A percentile compares a stretch with the other conserved stretches of the same genome.
Evolutionary conservation across 1,140 invertebrate species (phyloP).

Genomic region (Trichonephila inaurata): DNA sequence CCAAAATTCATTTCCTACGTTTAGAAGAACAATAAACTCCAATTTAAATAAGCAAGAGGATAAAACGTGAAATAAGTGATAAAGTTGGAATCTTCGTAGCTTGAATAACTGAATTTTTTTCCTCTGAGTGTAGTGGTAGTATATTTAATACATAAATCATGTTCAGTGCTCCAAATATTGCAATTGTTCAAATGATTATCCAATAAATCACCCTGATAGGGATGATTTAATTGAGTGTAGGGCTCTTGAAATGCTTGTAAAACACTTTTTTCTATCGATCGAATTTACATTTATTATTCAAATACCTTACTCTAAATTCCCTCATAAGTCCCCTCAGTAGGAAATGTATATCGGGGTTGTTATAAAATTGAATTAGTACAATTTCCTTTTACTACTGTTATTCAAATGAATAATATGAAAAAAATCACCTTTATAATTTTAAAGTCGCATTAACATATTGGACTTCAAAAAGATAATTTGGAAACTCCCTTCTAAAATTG

Average conservation of each 20-base stretch:
- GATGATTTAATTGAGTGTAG: neutral
- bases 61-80: neutral
- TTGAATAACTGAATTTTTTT: neutral
- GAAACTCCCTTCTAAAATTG: too few relatives aligned
- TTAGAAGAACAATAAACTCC: too few relatives aligned
- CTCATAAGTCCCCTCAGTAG: neutral
- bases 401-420: neutral
- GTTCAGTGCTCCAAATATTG: neutral
- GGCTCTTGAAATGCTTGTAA: neutral
- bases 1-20: too few relatives aligned
- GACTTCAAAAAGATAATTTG: too few relatives aligned
- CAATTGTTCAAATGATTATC: slow-evolving; percentile 19
- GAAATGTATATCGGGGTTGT: neutral
- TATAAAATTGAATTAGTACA: neutral
- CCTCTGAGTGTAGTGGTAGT: neutral
- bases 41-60: too few relatives aligned
- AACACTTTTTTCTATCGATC: slow-evolving; percentile 19
- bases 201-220: neutral
- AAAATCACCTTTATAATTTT: neutral
- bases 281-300: slow-evolving; percentile 15
- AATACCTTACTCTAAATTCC: neutral
- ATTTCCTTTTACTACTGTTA: neutral
- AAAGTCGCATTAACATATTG: neutral
- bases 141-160: slow-evolving; percentile 18
- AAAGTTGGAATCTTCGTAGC: neutral